These are phyloP conservation scores for Oeneis ivallda DNA, from an alignment of 2,888 invertebrate genomes.

Conservation along the genomic window DNA sequence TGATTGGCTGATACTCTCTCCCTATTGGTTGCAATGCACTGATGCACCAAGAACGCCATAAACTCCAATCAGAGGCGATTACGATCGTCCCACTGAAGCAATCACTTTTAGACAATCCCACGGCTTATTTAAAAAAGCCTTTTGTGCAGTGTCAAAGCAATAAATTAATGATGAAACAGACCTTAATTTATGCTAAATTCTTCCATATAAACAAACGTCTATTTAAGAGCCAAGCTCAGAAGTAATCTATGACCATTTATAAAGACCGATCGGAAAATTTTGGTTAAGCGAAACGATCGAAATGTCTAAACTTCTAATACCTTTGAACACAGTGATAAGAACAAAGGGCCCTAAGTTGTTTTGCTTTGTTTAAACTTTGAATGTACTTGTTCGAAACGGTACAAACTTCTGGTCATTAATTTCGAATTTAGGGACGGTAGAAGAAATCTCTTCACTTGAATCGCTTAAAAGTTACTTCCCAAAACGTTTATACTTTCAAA, in stretches of 20 bases:
- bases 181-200: not conserved
- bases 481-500: slow-evolving; percentile 5
- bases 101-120: too few species aligned
- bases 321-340: slow-evolving; percentile 56
- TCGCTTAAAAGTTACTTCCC: slow-evolving; percentile 34
- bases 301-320: slow-evolving; percentile 67
- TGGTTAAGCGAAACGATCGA: slow-evolving; percentile 28
- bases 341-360: slow-evolving; percentile 44
- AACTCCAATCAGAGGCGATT: too few species aligned
- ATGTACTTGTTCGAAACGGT: slow-evolving; percentile 42
- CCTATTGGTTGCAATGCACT: too few species aligned
- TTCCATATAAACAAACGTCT: slow-evolving; percentile 4
- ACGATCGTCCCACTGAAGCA: too few species aligned
- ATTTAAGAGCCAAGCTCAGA: not conserved
- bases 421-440: slow-evolving; percentile 28
- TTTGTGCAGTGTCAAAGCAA: too few species aligned
- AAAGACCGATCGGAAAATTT: slow-evolving; percentile 44
- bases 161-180: not conserved
- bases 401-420: slow-evolving; percentile 39
- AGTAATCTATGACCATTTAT: slow-evolving; percentile 14
- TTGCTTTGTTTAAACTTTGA: slow-evolving; percentile 60
- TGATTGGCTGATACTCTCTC: too few species aligned
- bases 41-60: too few species aligned
- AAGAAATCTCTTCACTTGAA: slow-evolving; percentile 32
- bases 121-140: too few species aligned